Base-by-base conservation (phyloP, 30 jellyfish, hydroid and myxozoan species). In the Morbakka virulenta region DNA sequence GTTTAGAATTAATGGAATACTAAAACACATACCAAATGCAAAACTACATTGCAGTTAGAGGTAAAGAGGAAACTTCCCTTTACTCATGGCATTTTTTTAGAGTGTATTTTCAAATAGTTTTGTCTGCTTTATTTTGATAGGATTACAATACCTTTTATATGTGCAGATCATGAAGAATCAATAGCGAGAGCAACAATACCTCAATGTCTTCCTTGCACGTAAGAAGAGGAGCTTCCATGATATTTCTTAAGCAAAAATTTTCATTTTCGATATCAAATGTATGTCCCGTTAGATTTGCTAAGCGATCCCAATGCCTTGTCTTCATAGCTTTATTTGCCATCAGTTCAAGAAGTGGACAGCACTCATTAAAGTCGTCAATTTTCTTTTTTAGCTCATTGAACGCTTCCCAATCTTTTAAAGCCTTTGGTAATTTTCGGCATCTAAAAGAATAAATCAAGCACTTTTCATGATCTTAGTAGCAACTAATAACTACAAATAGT, bases 261-360 rank as follows among this genome's bases (percentile, higher is more conserved):
- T 92, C 98, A 81, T 77, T 92, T 17, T 79, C 88, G 21, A 92
- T 94, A 72, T 92, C 98, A 62, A 92, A 92, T 28, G 67, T 78
- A 62, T 92, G 98, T 0, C 95, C 93, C 0, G 98, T 92, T 0
- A 92, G 84, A 20, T 71, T 85, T 35, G 89, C 98, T 26, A 92
- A 47, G 25, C 98, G 85, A 28, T 86, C 89, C 98, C 98, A 92
- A 81, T 92, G 98, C 11, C 98, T 74, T 0, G 75, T 88, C 71
- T 92, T 92, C 95, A 92, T 85, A 14, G 98, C 98, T 69, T 92
- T 92, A 76, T 92, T 85, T 2, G 98, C 88, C 98, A 92, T 92
- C 89, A 92, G 28, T 69, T 92, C 98, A 57, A 92, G 88, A 61
- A 92, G 62, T 0, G 98, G 98, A 71, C 98, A 92, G 64, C 96